These are phyloP conservation scores for Apostichopus californicus DNA, from an alignment of 35 echinoderm and acorn worm genomes.

Conservation along the genomic window DNA sequence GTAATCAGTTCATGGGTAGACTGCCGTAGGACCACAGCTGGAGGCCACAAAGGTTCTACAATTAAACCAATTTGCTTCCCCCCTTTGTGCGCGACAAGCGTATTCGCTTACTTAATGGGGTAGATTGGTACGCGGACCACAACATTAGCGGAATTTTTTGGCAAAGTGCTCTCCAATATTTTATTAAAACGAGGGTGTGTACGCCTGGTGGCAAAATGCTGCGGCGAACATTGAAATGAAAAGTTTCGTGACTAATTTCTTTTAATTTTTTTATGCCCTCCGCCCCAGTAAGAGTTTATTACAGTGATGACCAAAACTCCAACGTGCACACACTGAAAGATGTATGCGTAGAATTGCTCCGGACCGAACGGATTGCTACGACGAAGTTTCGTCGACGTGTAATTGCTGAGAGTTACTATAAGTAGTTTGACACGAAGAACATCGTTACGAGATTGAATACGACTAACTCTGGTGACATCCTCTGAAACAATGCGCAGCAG, in stretches of 20 bases:
- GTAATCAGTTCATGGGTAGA: constrained; percentile 17
- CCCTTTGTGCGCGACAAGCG: neutral
- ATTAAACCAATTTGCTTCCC: constrained; percentile 5
- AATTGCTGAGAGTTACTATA: no score
- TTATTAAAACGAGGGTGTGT: neutral
- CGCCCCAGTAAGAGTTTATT: no score
- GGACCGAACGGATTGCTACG: no score
- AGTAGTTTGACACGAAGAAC: no score
- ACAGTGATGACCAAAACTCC: no score
- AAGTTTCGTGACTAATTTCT: neutral
- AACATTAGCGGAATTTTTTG: constrained; percentile 1
- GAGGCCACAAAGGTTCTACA: neutral
- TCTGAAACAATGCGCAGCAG: no score
- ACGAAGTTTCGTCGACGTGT: no score
- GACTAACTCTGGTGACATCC: no score
- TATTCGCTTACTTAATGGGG: neutral
- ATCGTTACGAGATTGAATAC: no score
- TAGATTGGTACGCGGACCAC: neutral
- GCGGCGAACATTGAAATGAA: neutral
- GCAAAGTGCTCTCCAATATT: neutral
- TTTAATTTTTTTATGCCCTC: no score
- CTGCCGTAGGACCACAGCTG: constrained; percentile 19
- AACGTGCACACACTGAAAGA: no score
- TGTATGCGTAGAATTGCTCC: no score
- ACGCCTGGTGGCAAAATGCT: constrained; percentile 1